Evolutionary conservation across 1,140 invertebrate species (phyloP).

Genomic region (Lordiphosa stackelbergi): DNA sequence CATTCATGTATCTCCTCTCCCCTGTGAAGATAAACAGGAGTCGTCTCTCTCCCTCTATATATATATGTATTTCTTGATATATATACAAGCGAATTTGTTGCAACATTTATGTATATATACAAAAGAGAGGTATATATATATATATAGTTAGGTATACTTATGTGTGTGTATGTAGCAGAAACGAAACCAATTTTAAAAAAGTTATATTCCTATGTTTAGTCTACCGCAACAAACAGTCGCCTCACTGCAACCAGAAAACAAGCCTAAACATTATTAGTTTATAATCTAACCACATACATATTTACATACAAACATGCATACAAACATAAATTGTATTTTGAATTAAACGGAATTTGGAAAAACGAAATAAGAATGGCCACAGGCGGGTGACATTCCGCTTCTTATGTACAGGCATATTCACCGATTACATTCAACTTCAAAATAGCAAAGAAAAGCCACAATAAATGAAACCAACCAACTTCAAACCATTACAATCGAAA

Average conservation of each 20-base stretch:
- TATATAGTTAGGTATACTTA: constrained; percentile 1
- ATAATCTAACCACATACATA: constrained; percentile 12
- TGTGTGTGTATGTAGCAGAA: not conserved
- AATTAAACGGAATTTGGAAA: constrained; percentile 30
- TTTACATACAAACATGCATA: constrained; percentile 8
- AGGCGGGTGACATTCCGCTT: constrained; percentile 8
- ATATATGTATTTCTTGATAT: too few species aligned
- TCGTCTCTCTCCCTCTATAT: constrained; percentile 1
- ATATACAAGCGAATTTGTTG: too few species aligned
- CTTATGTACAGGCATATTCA: constrained; percentile 23
- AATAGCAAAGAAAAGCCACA: constrained; percentile 26
- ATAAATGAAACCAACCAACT: constrained; percentile 34
- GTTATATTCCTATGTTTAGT: constrained; percentile 21
- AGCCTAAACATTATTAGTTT: constrained; percentile 27
- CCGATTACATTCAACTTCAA: constrained; percentile 37
- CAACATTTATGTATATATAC: constrained; percentile 28
- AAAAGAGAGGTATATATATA: constrained; percentile 49
- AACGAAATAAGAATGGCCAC: not conserved
- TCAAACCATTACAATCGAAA: constrained; percentile 60
- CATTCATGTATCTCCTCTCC: constrained; percentile 20
- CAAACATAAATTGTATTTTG: constrained; percentile 33
- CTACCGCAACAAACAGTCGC: constrained; percentile 4
- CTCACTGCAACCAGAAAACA: constrained; percentile 14
- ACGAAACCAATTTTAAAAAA: constrained; percentile 4
- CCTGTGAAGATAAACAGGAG: constrained; percentile 27